These are phyloP conservation scores for Limosa lapponica DNA, from an alignment of 2,797 vertebrate genomes.

Conservation along the genomic window DNA sequence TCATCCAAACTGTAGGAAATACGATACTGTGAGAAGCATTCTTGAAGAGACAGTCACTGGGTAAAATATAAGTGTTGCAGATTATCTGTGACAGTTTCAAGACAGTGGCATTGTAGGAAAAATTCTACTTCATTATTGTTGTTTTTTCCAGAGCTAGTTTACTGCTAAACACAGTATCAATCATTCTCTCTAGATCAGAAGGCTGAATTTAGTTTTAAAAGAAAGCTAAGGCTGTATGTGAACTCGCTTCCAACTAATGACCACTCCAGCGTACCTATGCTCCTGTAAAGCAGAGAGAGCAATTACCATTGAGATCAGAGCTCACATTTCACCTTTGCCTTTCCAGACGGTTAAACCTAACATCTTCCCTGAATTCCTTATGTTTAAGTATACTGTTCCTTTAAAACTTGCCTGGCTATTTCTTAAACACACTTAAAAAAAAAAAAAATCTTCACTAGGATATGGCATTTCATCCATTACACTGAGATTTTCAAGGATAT, in stretches of 20 bases:
- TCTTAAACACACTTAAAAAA: neutral
- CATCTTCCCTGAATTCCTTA: neutral
- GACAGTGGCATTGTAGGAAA: neutral
- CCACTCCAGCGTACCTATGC: neutral
- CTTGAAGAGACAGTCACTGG: neutral
- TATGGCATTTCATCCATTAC: neutral
- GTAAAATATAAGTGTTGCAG: neutral
- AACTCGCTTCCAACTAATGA: neutral
- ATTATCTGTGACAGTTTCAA: neutral
- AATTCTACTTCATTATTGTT: neutral
- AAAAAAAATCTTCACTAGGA: neutral
- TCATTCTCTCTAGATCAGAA: neutral
- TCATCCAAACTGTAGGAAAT: neutral
- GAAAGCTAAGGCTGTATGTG: neutral
- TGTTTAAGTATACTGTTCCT: neutral
- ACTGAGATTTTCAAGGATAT: slow-evolving; percentile 22
- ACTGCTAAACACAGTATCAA: neutral
- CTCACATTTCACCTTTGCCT: neutral
- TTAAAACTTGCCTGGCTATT: neutral
- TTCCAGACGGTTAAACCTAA: neutral
- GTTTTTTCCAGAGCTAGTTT: neutral
- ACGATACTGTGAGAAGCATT: neutral
- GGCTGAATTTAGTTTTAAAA: neutral
- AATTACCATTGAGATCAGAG: neutral
- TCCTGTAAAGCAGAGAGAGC: neutral